Evolutionary conservation across 2,113 vertebrate species (phyloP).

Genomic region (Laticauda laticaudata): DNA sequence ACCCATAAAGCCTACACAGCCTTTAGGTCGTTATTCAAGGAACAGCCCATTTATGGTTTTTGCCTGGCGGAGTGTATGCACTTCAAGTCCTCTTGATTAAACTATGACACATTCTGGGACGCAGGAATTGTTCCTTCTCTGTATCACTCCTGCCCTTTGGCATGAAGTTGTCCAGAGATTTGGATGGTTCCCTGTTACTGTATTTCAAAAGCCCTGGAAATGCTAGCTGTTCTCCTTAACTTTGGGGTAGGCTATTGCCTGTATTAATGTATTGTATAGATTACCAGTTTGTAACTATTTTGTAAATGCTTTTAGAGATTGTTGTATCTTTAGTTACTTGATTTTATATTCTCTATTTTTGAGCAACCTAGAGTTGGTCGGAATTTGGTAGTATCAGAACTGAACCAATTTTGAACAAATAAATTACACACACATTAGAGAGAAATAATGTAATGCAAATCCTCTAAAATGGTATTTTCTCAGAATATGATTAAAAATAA

Average conservation of each 20-base stretch:
- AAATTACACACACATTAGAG: background rate
- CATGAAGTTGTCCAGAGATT: background rate
- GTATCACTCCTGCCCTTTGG: background rate
- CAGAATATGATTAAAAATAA: background rate
- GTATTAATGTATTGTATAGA: background rate
- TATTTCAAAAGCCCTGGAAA: background rate
- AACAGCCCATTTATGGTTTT: background rate
- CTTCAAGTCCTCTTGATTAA: background rate
- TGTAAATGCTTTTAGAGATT: background rate
- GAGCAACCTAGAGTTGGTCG: background rate
- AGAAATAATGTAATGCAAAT: background rate
- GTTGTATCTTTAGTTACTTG: background rate
- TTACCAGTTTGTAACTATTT: background rate
- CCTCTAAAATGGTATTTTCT: background rate
- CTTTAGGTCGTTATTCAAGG: background rate
- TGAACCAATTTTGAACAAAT: background rate
- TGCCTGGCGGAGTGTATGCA: background rate
- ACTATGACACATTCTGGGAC: background rate
- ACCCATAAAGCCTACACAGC: background rate
- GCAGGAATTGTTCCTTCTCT: background rate
- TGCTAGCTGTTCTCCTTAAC: background rate
- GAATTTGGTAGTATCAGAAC: background rate
- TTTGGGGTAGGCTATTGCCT: background rate
- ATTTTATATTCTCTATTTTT: background rate
- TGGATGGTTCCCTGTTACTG: background rate